phyloP scores from a whole-genome alignment of 2,797 vertebrate genomes.

The Labeo calbasu region DNA sequence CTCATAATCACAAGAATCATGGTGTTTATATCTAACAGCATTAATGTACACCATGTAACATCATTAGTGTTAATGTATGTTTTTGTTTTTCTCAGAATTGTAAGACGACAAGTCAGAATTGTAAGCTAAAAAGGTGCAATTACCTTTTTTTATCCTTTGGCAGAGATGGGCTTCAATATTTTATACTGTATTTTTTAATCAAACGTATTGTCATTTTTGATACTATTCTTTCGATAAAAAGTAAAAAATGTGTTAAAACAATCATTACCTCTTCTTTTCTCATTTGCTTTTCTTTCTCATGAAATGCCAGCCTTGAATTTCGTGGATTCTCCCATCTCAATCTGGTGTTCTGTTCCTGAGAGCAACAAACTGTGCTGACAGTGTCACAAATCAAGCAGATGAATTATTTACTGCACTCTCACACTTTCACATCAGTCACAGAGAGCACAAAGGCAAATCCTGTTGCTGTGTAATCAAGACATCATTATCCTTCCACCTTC shows the following conservation, averaged over 20 bases:
- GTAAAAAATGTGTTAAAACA: not conserved
- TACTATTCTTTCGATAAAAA: not conserved
- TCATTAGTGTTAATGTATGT: too few relatives aligned
- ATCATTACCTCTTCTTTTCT: not conserved
- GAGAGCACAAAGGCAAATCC: constrained; percentile 47
- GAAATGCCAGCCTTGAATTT: not conserved
- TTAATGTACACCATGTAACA: too few relatives aligned
- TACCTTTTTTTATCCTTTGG: not conserved
- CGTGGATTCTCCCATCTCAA: not conserved
- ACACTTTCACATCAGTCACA: constrained; percentile 47
- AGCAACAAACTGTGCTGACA: constrained; percentile 38
- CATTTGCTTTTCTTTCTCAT: not conserved
- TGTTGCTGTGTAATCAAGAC: constrained; percentile 61
- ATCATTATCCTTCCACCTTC: constrained; percentile 55
- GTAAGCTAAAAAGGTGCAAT: not conserved
- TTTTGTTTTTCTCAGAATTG: too few relatives aligned
- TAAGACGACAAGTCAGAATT: too few relatives aligned
- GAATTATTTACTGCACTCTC: constrained; percentile 52
- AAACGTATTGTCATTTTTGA: not conserved
- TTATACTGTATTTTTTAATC: not conserved
- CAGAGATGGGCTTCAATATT: not conserved
- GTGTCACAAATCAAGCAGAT: constrained; percentile 24
- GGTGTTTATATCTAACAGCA: too few relatives aligned
- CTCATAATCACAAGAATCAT: too few relatives aligned
- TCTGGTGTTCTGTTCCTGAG: constrained; percentile 17